Percentiles rank a stretch among this genome's conserved stretches.
Evolutionary conservation across 2,113 vertebrate genomes (phyloP).

Genomic region (Trogon surrucura): DNA sequence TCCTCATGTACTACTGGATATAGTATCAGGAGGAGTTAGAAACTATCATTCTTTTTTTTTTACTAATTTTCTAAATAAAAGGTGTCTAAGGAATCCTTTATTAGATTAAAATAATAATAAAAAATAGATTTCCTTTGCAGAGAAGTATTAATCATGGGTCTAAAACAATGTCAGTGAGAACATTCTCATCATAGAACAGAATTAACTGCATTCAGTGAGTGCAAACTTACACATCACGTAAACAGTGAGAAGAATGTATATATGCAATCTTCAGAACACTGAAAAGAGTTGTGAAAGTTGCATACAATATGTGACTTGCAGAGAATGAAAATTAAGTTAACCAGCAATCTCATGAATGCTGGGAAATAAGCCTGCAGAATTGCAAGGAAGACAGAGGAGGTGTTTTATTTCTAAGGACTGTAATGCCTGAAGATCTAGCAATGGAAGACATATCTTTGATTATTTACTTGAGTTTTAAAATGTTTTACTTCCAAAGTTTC

Average conservation of each 20-base stretch:
- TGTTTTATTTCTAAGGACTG: neutral
- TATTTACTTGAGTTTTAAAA: neutral
- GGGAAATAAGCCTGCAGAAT: neutral
- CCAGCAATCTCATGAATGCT: neutral
- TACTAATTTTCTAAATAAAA: neutral
- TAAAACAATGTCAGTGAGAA: neutral
- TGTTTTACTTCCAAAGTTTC: neutral
- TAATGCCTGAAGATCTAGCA: neutral
- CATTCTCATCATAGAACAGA: neutral
- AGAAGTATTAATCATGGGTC: neutral
- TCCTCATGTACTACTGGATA: neutral
- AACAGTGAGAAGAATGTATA: neutral
- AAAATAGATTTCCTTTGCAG: neutral
- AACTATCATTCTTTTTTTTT: neutral
- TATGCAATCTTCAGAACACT: neutral
- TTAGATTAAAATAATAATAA: neutral
- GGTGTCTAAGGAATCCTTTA: neutral
- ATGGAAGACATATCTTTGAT: neutral
- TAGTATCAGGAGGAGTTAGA: neutral
- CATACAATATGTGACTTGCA: neutral
- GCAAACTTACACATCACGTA: neutral
- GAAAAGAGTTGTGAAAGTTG: neutral
- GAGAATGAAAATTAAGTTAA: neutral
- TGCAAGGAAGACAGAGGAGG: neutral
- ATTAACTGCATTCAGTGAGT: neutral